These are phyloP conservation scores for Semibalanus balanoides DNA, from an alignment of 1,140 invertebrate genomes.

Conservation along the genomic window DNA sequence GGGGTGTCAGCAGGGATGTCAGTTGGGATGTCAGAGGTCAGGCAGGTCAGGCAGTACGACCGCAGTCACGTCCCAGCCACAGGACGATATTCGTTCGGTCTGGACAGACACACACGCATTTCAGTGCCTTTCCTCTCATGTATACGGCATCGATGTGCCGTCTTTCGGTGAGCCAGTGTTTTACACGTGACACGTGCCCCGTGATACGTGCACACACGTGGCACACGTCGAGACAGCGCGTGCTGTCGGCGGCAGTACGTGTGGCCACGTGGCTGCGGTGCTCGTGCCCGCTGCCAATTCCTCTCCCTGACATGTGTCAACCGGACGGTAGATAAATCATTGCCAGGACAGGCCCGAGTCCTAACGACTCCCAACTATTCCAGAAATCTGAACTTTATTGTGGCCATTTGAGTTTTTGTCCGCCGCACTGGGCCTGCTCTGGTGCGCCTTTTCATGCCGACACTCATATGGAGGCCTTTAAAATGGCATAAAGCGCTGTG, in stretches of 20 bases:
- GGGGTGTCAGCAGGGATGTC: no score
- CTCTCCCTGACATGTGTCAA: neutral
- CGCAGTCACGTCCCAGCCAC: no score
- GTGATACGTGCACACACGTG: neutral
- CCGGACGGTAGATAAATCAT: neutral
- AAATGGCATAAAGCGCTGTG: neutral
- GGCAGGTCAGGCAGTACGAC: no score
- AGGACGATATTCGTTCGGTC: no score
- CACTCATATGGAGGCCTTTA: neutral
- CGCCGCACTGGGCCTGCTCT: no score
- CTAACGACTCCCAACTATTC: neutral
- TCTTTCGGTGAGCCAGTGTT: neutral
- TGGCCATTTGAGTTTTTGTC: neutral
- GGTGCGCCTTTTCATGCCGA: neutral
- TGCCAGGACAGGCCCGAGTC: neutral
- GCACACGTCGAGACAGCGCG: neutral
- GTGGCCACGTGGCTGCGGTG: neutral
- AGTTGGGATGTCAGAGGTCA: no score
- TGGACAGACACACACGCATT: neutral
- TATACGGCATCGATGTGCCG: neutral
- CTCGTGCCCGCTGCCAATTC: neutral
- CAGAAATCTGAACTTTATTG: neutral
- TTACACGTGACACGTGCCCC: neutral
- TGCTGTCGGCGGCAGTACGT: neutral
- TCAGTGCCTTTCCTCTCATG: neutral